Conservation (phyloP, 2,113 vertebrate genomes). For the Lasiurus cinereus region DNA sequence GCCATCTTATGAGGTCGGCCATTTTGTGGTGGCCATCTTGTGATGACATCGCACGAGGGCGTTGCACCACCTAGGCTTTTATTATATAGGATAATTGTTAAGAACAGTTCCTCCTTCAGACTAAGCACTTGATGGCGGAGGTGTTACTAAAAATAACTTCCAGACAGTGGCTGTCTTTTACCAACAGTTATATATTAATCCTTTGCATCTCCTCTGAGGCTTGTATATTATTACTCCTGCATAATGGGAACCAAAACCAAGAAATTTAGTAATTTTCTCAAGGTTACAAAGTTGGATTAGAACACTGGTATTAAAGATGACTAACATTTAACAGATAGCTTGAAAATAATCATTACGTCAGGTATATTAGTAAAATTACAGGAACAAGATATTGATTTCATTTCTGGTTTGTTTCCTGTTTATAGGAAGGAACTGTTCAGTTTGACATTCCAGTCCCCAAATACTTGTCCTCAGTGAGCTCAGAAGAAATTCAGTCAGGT, state of each 20-base stretch:
- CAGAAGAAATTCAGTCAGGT: conserved; percentile 87
- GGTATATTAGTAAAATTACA: background rate
- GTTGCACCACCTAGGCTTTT: no score
- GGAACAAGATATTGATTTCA: background rate
- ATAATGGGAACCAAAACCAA: background rate
- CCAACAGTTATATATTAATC: background rate
- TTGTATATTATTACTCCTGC: background rate
- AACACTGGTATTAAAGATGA: background rate
- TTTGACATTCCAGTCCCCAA: conserved; percentile 93
- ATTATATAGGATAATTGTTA: background rate
- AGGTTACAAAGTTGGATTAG: background rate
- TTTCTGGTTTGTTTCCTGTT: conserved; percentile 45
- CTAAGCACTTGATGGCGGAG: background rate
- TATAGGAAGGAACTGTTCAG: conserved; percentile 91
- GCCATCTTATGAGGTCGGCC: no score
- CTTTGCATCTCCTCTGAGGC: background rate
- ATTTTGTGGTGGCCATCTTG: no score
- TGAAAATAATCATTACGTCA: background rate
- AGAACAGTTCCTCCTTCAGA: background rate
- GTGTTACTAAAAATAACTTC: background rate
- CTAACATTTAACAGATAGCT: background rate
- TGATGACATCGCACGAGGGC: no score
- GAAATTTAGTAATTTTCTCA: background rate
- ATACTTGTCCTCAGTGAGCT: conserved; percentile 90
- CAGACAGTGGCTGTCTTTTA: background rate